Base-by-base conservation (phyloP, 2,113 vertebrate species). In the Clupea harengus region DNA sequence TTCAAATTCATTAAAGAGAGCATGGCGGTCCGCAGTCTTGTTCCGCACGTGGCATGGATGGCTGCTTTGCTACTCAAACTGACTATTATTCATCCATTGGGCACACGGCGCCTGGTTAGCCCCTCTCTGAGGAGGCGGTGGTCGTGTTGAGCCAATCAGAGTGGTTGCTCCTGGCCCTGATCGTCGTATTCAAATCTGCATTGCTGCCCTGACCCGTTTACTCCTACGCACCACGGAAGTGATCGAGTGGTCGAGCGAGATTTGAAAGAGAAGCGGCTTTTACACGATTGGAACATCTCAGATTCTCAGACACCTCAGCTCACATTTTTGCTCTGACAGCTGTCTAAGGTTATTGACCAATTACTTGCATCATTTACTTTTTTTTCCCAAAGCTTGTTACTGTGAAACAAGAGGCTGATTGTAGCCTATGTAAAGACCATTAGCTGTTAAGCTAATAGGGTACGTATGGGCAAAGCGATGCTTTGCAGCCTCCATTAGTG, bases 1-100 rank as follows among this genome's bases (percentile, higher is more conserved):
- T 91, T 91, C 85, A 91, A 93, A 91, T 91, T 88, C 80, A 91
- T 93, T 93, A 88, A 87, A 90, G 86, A 60, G 82, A 89, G 89
- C 86, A 88, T 89, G 89, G 90, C 89, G 39, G 83, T 64, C 75
- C 88, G 84, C 49, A 78, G 45, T 10, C 44, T 75, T 72, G 49
- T 88, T 81, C 84, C 80, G 83, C 50, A 90, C 82, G 87, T 87
- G 88, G 85, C 89, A 91, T 90, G 91, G 87, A 85, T 89, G 90
- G 90, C 83, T 86, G 88, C 85, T 87, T 92, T 85, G 81, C 87
- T 82, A 85, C 87, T 93, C 88, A 92, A 87, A 85, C 91, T 88
- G 88, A 84, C 85, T 88, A 84, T 91, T 90, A 91, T 88, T 60
- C 88, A 86, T 89, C 85, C 85, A 78, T 78, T 78, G 44, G 72